Conservation (phyloP, 2,113 vertebrate species). For the Gymnarchus niloticus region DNA sequence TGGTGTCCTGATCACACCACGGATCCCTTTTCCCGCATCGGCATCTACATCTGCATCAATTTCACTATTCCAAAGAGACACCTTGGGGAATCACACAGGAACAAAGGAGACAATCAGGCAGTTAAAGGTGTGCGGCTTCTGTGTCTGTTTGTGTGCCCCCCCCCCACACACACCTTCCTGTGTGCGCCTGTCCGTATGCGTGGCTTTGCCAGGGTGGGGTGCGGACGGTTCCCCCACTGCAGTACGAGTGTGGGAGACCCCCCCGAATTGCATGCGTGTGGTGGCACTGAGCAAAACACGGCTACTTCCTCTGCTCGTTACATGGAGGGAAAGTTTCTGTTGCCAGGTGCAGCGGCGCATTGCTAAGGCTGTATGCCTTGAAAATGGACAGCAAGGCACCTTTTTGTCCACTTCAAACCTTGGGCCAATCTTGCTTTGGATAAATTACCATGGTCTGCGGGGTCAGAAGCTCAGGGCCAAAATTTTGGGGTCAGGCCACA, state of each 20-base stretch:
- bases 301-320: not conserved
- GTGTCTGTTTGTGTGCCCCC: not conserved
- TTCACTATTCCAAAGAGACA: slow-evolving; percentile 8
- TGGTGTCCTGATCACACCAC: not conserved
- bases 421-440: not conserved
- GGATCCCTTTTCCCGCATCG: slow-evolving; percentile 26
- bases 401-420: too few relatives aligned
- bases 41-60: slow-evolving; percentile 16
- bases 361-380: not conserved
- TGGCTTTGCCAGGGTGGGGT: not conserved
- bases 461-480: not conserved
- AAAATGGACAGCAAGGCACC: not conserved
- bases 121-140: not conserved
- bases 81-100: slow-evolving; percentile 54
- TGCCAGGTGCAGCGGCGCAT: not conserved
- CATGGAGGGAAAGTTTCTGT: not conserved
- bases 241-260: not conserved
- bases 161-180: not conserved
- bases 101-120: slow-evolving; percentile 44
- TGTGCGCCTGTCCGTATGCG: not conserved
- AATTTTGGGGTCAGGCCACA: not conserved
- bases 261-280: too few relatives aligned
- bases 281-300: not conserved
- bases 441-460: not conserved
- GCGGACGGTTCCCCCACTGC: not conserved